Evolutionary conservation across 1,140 invertebrate genomes (phyloP), one percentile per base, ranked within the genome.

Genomic region (Stratiolaelaps scimitus): DNA sequence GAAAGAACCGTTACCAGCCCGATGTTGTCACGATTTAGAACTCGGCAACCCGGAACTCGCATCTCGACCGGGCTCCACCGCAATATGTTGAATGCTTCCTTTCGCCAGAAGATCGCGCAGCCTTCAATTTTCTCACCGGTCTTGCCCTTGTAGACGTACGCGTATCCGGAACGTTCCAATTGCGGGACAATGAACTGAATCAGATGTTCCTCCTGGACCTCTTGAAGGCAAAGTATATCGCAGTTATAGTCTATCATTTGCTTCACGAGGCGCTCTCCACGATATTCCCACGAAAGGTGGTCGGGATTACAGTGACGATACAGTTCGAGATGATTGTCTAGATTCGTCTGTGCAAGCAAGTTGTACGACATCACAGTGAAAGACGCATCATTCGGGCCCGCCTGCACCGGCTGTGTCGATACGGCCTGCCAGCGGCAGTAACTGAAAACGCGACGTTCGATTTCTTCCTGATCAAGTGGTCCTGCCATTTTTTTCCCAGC

Each of bases 1-100:
- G 68, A 67, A 30, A 94, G 81, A 72, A 87, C 86, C 2, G 84
- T 82, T 43, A 94, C 80, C 26, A 95, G 72, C 0, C 82, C 92
- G 45, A 97, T 83, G 76, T 96, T 95, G 69, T 92, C 87, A 28
- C 90, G 78, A 73, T 89, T 84, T 5, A 96, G 75, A 5, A 89
- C 67, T 64, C 72, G 67, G 30, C 76, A 72, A 67, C 73, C 72
- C 19, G 74, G 74, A 68, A 77, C 78, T 68, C 75, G 67, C 66
- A 40, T 19, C 1, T 20, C 65, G 60, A 67, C 68, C 76, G 69
- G 80, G 84, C 70, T 86, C 82, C 1, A 92, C 82, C 43, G 75
- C 77, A 0, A 77, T 64, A 72, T 43, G 43, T 78, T 72, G 70
- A 91, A 87, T 66, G 81, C 77, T 0, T 76, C 73, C 1, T 74